Conservation (phyloP, 2,797 vertebrate genomes). For the Syngnathus acus region DNA sequence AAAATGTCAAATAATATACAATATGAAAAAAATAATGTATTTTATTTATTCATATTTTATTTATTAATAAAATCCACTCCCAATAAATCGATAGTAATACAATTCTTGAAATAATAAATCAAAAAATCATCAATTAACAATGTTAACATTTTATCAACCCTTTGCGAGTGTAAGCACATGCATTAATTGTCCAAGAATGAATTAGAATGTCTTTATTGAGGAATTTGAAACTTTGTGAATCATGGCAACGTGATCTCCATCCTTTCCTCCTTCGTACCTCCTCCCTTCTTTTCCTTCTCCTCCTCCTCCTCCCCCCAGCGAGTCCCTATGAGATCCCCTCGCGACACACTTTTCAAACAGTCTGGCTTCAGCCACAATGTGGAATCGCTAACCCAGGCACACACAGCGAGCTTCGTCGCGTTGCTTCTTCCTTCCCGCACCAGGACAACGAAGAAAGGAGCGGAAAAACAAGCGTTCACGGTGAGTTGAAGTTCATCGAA, state of each 20-base stretch:
- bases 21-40: too few species aligned
- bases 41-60: too few species aligned
- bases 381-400: conserved; percentile 33
- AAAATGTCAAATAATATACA: too few species aligned
- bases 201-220: too few species aligned
- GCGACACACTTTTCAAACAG: conserved; percentile 50
- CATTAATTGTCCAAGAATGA: too few species aligned
- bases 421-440: conserved; percentile 26
- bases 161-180: too few species aligned
- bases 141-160: too few species aligned
- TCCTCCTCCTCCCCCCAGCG: conserved; percentile 26
- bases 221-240: too few species aligned
- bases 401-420: conserved; percentile 61
- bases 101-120: too few species aligned
- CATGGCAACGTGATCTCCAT: neutral
- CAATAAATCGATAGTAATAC: too few species aligned
- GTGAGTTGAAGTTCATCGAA: conserved; percentile 36
- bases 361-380: conserved; percentile 71
- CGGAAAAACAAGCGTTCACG: neutral
- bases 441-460: conserved; percentile 17
- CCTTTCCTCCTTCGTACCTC: neutral
- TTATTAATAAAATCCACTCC: too few species aligned
- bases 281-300: neutral
- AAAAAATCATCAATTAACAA: too few species aligned
- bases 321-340: conserved; percentile 44